phyloP scores from a whole-genome alignment of 2,113 vertebrate genomes.

The Ptychochromis oligacanthus region DNA sequence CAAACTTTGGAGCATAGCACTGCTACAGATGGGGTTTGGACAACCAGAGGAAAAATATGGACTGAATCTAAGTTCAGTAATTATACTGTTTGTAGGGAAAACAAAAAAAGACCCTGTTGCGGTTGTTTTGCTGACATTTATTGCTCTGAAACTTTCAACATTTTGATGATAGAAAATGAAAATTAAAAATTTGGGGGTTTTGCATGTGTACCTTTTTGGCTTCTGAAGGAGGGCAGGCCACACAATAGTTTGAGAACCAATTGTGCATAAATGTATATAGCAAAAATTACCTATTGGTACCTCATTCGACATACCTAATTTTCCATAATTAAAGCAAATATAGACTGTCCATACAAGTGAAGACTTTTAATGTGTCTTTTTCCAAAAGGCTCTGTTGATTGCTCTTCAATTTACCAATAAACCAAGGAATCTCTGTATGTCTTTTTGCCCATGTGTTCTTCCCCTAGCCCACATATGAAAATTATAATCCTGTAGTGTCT shows the following conservation, averaged over 20 bases:
- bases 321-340: background rate
- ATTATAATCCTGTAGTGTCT: no score
- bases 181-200: background rate
- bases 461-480: background rate
- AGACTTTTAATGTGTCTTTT: background rate
- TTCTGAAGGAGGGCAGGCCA: background rate
- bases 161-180: background rate
- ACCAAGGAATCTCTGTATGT: background rate
- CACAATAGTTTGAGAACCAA: background rate
- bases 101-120: background rate
- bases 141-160: background rate
- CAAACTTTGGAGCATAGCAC: background rate
- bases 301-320: background rate
- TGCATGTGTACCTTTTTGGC: background rate
- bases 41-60: background rate
- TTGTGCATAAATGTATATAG: no score
- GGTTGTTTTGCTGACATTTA: background rate
- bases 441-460: background rate
- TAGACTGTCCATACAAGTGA: no score
- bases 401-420: background rate
- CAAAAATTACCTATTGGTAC: no score
- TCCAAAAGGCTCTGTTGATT: background rate
- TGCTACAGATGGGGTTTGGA: background rate
- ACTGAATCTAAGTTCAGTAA: background rate
- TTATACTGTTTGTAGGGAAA: background rate